Conservation (phyloP, 2,113 vertebrate species). For the Collichthys lucidus region DNA sequence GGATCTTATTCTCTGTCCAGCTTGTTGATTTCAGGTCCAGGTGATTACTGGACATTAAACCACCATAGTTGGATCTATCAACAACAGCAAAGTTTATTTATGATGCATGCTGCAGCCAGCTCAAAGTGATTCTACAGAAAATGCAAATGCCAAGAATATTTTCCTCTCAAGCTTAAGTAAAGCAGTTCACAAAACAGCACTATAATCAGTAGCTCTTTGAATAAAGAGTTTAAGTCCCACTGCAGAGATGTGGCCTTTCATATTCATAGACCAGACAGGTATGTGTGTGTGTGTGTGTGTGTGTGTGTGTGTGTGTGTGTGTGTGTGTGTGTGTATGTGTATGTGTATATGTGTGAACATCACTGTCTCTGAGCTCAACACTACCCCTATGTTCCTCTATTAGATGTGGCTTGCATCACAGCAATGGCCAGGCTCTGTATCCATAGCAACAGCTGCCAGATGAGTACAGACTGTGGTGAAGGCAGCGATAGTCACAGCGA, state of each 20-base stretch:
- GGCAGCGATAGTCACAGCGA: constrained; percentile 56
- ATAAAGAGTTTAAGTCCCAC: not conserved
- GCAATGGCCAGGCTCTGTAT: constrained; percentile 78
- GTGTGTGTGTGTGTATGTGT: constrained; percentile 38
- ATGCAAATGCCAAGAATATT: not conserved
- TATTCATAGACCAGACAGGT: constrained; percentile 22
- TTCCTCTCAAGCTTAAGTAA: not conserved
- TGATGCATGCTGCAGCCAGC: not conserved
- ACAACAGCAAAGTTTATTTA: not conserved
- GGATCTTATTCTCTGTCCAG: not conserved
- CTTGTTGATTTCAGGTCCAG: not conserved
- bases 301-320: constrained; percentile 34
- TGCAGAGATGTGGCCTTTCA: constrained; percentile 15
- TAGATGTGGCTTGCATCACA: constrained; percentile 69
- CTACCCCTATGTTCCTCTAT: constrained; percentile 76
- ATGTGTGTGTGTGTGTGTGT: constrained; percentile 40
- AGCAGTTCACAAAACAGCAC: not conserved
- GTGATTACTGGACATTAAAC: not conserved
- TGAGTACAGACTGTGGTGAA: constrained; percentile 64
- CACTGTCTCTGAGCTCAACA: constrained; percentile 66
- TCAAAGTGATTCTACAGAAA: not conserved
- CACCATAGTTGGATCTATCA: not conserved
- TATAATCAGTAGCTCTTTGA: constrained; percentile 2
- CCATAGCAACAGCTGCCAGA: constrained; percentile 91
- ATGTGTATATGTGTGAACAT: constrained; percentile 38